Percentiles rank a stretch among this genome's conserved stretches.
phyloP scores from a whole-genome alignment of 2,888 invertebrate genomes.

The Aleiodes testaceus region DNA sequence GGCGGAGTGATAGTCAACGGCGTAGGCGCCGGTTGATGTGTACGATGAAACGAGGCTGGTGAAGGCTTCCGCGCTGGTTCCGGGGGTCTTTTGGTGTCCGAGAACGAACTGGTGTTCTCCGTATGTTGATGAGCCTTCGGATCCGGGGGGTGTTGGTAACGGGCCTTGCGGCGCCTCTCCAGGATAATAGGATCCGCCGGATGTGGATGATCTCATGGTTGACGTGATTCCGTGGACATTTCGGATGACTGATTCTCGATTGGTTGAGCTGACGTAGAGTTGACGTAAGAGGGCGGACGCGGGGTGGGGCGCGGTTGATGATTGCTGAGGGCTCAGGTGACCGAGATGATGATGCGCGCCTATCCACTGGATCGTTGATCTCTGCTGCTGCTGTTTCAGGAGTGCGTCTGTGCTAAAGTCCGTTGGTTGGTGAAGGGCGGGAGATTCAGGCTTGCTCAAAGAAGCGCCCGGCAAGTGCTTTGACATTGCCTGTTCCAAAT shows the following conservation, averaged over 20 bases:
- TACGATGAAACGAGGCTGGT: conserved; percentile 77
- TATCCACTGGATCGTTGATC: conserved; percentile 94
- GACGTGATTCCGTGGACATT: conserved; percentile 80
- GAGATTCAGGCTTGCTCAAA: conserved; percentile 74
- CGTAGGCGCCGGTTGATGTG: conserved; percentile 75
- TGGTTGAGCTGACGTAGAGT: conserved; percentile 78
- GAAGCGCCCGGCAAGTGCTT: conserved; percentile 85
- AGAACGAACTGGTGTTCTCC: conserved; percentile 79
- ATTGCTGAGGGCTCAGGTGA: conserved; percentile 77
- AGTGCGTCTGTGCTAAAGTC: conserved; percentile 92
- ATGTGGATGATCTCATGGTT: conserved; percentile 67
- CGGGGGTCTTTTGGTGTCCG: conserved; percentile 67
- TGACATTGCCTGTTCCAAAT: conserved; percentile 96
- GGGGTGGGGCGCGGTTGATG: conserved; percentile 80
- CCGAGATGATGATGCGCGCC: conserved; percentile 84
- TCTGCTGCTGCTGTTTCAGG: conserved; percentile 85
- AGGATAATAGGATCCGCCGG: conserved; percentile 65
- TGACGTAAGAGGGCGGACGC: conserved; percentile 92
- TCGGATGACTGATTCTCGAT: conserved; percentile 94
- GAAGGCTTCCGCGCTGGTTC: conserved; percentile 74
- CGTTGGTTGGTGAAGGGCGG: conserved; percentile 82
- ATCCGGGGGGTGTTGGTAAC: conserved; percentile 92
- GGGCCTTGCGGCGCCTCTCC: conserved; percentile 78
- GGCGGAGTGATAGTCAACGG: conserved; percentile 91
- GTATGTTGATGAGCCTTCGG: conserved; percentile 85